Conservation (phyloP, 2,888 invertebrate species). For the Zaprionus bogoriensis region DNA sequence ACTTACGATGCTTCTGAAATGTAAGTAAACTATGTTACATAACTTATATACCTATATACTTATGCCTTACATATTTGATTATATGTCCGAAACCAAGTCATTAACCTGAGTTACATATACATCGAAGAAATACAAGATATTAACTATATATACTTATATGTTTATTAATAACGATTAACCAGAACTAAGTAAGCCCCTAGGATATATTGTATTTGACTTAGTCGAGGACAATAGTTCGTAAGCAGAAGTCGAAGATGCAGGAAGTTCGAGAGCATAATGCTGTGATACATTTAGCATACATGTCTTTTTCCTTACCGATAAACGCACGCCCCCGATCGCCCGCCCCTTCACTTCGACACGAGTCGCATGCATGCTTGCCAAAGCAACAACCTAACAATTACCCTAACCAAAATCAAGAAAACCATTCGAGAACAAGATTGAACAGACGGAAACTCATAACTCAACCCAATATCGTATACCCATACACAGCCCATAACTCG, state of each 20-base stretch:
- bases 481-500: neutral
- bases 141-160: neutral
- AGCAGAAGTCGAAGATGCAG: slow-evolving; percentile 68
- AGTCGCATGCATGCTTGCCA: slow-evolving; percentile 24
- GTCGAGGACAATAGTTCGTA: slow-evolving; percentile 67
- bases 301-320: slow-evolving; percentile 36
- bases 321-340: slow-evolving; percentile 30
- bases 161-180: slow-evolving; percentile 9
- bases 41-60: slow-evolving; percentile 30
- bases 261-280: slow-evolving; percentile 77
- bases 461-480: slow-evolving; percentile 1
- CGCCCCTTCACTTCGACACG: slow-evolving; percentile 13
- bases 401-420: slow-evolving; percentile 13
- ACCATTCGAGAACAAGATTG: slow-evolving; percentile 24
- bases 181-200: slow-evolving; percentile 10
- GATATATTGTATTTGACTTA: slow-evolving; percentile 33
- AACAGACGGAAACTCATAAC: slow-evolving; percentile 31
- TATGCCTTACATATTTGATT: slow-evolving; percentile 23
- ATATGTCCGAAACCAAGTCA: neutral
- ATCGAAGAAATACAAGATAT: neutral
- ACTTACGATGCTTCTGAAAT: slow-evolving; percentile 74
- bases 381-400: too few relatives aligned
- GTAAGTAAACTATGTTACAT: slow-evolving; percentile 66
- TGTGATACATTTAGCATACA: slow-evolving; percentile 80
- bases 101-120: slow-evolving; percentile 7